These are phyloP conservation scores for Ischnus inquisitorius DNA, from an alignment of 2,888 invertebrate genomes.

Conservation along the genomic window DNA sequence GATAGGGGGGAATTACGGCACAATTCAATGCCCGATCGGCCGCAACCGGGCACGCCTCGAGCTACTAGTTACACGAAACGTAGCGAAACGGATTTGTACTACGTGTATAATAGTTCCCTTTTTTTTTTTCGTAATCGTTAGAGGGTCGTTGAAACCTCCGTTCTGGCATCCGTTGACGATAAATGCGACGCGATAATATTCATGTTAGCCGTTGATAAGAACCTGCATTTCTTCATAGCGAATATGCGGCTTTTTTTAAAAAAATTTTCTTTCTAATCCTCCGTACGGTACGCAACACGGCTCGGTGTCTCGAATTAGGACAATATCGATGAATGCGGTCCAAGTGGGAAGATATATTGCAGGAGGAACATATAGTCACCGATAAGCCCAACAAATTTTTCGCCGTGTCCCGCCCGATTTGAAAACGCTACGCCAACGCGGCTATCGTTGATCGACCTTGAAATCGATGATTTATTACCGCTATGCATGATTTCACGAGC, in stretches of 20 bases:
- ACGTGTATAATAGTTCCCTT: constrained; percentile 25
- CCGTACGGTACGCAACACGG: neutral
- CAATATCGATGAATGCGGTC: constrained; percentile 21
- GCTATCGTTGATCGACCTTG: constrained; percentile 23
- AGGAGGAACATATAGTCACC: constrained; percentile 16
- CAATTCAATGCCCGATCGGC: constrained; percentile 37
- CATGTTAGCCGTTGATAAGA: constrained; percentile 33
- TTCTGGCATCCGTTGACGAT: constrained; percentile 33
- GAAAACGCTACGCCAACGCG: constrained; percentile 24
- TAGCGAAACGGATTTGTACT: constrained; percentile 45
- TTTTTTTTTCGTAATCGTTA: constrained; percentile 30
- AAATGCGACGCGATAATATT: constrained; percentile 15
- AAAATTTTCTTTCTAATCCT: neutral
- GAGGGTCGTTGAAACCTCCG: constrained; percentile 48
- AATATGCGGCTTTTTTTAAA: constrained; percentile 32
- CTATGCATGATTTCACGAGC: constrained; percentile 21
- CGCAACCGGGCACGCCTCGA: constrained; percentile 32
- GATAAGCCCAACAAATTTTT: constrained; percentile 40
- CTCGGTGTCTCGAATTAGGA: constrained; percentile 38
- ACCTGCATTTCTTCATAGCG: constrained; percentile 17
- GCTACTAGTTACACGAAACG: constrained; percentile 45
- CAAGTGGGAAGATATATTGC: constrained; percentile 14
- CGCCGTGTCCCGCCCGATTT: constrained; percentile 66
- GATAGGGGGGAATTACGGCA: constrained; percentile 47
- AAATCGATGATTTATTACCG: constrained; percentile 29